These are phyloP conservation scores for Shargacucullia verbasci DNA, from an alignment of 2,888 invertebrate species.

Conservation along the genomic window DNA sequence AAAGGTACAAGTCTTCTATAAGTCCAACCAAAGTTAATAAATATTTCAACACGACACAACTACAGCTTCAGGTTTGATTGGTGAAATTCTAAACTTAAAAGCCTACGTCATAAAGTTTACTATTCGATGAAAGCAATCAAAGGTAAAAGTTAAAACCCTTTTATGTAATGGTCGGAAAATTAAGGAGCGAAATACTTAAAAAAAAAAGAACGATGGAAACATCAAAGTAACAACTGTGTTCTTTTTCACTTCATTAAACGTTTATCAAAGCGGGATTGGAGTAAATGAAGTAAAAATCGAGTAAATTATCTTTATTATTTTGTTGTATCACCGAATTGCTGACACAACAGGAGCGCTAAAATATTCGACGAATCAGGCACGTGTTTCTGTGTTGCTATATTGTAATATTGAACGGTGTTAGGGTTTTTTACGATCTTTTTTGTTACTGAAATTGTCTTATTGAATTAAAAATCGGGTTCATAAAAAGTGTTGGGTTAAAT, in stretches of 20 bases:
- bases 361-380: neutral
- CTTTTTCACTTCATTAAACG: slow-evolving; percentile 27
- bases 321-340: slow-evolving; percentile 3
- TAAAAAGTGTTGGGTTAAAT: no score
- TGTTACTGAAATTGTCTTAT: no score
- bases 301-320: slow-evolving; percentile 28
- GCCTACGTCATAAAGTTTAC: slow-evolving; percentile 29
- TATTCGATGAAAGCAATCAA: slow-evolving; percentile 29
- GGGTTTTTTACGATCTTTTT: slow-evolving; percentile 12
- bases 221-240: slow-evolving; percentile 14
- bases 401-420: neutral
- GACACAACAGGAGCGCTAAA: slow-evolving; percentile 3
- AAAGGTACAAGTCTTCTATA: slow-evolving; percentile 5
- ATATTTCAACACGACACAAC: slow-evolving; percentile 16
- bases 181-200: slow-evolving; percentile 5
- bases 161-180: slow-evolving; percentile 11
- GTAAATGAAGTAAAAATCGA: slow-evolving; percentile 7
- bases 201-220: slow-evolving; percentile 14
- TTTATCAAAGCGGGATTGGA: slow-evolving; percentile 8
- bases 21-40: slow-evolving; percentile 9
- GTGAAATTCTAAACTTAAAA: slow-evolving; percentile 8
- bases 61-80: slow-evolving; percentile 20
- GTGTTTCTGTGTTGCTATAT: neutral
- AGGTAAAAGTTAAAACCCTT: slow-evolving; percentile 26
- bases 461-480: no score